A percentile compares a stretch with the other conserved stretches of the same genome.
Conservation (phyloP, 1,140 invertebrate genomes). For the Panonychus citri region DNA sequence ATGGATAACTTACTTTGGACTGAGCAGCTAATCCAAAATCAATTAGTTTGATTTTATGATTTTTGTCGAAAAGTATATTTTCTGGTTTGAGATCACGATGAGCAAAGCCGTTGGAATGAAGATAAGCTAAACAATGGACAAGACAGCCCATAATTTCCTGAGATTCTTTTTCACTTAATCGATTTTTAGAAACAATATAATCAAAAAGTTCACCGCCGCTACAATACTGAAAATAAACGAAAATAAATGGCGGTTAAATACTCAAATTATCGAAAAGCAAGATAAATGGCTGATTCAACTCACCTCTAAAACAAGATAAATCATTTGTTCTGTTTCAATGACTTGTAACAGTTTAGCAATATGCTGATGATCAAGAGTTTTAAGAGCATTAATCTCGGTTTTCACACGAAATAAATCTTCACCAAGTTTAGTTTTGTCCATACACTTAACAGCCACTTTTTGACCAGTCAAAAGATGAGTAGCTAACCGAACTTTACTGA, state of each 20-base stretch:
- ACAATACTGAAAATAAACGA: slow-evolving; percentile 34
- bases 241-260: not conserved
- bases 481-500: slow-evolving; percentile 55
- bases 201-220: slow-evolving; percentile 61
- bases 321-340: slow-evolving; percentile 43
- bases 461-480: slow-evolving; percentile 49
- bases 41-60: slow-evolving; percentile 59
- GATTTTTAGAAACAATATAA: slow-evolving; percentile 50
- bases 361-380: slow-evolving; percentile 49
- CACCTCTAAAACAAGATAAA: slow-evolving; percentile 46
- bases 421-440: slow-evolving; percentile 46
- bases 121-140: slow-evolving; percentile 33
- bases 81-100: slow-evolving; percentile 65
- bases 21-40: slow-evolving; percentile 51
- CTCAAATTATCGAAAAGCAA: too few species aligned
- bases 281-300: too few species aligned
- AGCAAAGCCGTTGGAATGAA: slow-evolving; percentile 47
- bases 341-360: slow-evolving; percentile 63
- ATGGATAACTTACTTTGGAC: not conserved
- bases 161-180: slow-evolving; percentile 42
- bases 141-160: slow-evolving; percentile 45
- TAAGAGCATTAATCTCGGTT: slow-evolving; percentile 54
- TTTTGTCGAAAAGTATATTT: slow-evolving; percentile 53
- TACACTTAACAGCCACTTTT: slow-evolving; percentile 65
- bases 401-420: slow-evolving; percentile 53